Conservation (phyloP, 2,797 vertebrate genomes). For the Eurystomus glaucurus region DNA sequence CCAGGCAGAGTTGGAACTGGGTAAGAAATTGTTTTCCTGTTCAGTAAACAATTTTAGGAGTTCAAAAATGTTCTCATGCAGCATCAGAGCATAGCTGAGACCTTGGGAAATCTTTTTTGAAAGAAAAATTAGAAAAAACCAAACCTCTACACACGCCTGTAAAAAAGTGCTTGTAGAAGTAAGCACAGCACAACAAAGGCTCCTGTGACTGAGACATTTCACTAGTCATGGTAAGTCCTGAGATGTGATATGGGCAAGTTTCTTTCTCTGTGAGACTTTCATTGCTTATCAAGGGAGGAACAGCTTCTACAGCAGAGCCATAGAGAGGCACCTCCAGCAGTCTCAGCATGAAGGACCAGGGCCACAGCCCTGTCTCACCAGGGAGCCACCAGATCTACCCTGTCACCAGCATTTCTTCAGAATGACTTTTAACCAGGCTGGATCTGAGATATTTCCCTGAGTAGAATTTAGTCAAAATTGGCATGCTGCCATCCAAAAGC, state of each 20-base stretch:
- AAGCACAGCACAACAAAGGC: rapidly evolving
- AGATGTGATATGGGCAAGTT: background rate
- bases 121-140: background rate
- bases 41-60: conserved; percentile 57
- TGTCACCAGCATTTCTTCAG: background rate
- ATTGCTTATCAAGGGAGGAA: background rate
- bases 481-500: background rate
- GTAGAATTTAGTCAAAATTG: background rate
- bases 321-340: background rate
- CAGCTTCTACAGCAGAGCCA: background rate
- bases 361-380: background rate
- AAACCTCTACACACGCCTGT: rapidly evolving
- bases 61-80: conserved; percentile 55
- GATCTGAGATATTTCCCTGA: background rate
- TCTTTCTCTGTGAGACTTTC: background rate
- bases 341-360: background rate
- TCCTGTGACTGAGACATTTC: background rate
- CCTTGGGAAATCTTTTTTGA: background rate
- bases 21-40: conserved; percentile 60
- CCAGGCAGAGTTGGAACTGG: conserved; percentile 42
- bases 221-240: background rate
- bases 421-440: background rate
- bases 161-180: background rate
- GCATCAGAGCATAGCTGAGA: conserved; percentile 34
- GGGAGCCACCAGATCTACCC: background rate